These are phyloP conservation scores for Denticeps clupeoides DNA, from an alignment of 2,797 vertebrate genomes.

Conservation along the genomic window DNA sequence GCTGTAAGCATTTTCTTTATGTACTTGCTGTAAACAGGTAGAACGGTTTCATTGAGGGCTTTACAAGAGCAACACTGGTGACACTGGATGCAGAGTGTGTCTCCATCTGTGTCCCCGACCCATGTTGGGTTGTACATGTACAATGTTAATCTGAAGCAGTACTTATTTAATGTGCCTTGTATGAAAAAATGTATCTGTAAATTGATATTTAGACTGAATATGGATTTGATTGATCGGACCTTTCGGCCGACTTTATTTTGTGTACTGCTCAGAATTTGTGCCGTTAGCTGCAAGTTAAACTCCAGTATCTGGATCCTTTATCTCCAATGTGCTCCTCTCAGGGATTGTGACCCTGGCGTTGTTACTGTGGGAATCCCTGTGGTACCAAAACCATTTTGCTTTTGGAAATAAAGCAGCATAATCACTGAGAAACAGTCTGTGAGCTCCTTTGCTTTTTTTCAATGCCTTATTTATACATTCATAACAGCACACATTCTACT, in stretches of 20 bases:
- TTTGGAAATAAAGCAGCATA: slow-evolving; percentile 80
- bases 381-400: slow-evolving; percentile 55
- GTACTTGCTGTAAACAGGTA: slow-evolving; percentile 15
- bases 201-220: slow-evolving; percentile 52
- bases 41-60: slow-evolving; percentile 18
- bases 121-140: slow-evolving; percentile 88
- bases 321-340: slow-evolving; percentile 71
- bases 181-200: slow-evolving; percentile 41
- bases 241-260: too few relatives aligned
- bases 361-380: slow-evolving; percentile 59
- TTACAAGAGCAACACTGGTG: slow-evolving; percentile 42
- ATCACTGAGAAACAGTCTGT: slow-evolving; percentile 57
- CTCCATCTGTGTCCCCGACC: slow-evolving; percentile 60
- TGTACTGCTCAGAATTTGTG: too few relatives aligned
- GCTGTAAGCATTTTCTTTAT: slow-evolving; percentile 19
- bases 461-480: slow-evolving; percentile 11
- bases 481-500: background rate
- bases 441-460: slow-evolving; percentile 26
- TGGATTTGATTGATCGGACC: too few relatives aligned
- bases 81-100: slow-evolving; percentile 42
- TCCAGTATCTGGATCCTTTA: slow-evolving; percentile 81
- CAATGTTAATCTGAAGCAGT: slow-evolving; percentile 71
- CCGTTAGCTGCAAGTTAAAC: slow-evolving; percentile 72
- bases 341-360: slow-evolving; percentile 72
- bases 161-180: slow-evolving; percentile 78